Conservation (phyloP, 1,140 invertebrate species). For the Dermatophagoides farinae region DNA sequence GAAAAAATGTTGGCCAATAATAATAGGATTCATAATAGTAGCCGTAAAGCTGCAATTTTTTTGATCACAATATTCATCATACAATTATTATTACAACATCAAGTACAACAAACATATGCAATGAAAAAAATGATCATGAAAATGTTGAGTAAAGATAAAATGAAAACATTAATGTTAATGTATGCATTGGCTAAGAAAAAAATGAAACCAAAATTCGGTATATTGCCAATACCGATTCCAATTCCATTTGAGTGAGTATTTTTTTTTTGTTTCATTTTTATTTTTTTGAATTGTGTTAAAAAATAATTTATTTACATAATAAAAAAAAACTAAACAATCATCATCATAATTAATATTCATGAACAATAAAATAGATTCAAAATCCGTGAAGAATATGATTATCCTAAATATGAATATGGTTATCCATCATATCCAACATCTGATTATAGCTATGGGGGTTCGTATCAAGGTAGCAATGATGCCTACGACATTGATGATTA, state of each 20-base stretch:
- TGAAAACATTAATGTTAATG: slow-evolving; percentile 5
- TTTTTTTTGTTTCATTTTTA: background rate
- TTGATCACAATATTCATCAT: background rate
- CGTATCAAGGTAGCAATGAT: background rate
- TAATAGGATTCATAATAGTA: background rate
- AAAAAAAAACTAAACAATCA: background rate
- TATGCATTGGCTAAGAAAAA: slow-evolving; percentile 6
- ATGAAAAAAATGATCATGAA: background rate
- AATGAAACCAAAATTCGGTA: slow-evolving; percentile 10
- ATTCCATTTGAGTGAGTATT: slow-evolving; percentile 8
- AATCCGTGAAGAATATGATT: background rate
- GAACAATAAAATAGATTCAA: background rate
- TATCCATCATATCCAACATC: background rate
- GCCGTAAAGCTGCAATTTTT: background rate
- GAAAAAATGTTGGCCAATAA: background rate
- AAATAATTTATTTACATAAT: background rate
- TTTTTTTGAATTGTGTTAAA: background rate
- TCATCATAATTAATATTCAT: background rate
- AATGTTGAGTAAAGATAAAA: slow-evolving; percentile 3
- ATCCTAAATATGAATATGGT: background rate
- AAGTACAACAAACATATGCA: background rate
- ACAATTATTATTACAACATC: background rate
- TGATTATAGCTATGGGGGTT: background rate
- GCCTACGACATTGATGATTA: background rate
- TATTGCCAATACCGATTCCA: slow-evolving; percentile 11